Conservation (phyloP, 2,113 vertebrate genomes). For the Dermatemys mawii region DNA sequence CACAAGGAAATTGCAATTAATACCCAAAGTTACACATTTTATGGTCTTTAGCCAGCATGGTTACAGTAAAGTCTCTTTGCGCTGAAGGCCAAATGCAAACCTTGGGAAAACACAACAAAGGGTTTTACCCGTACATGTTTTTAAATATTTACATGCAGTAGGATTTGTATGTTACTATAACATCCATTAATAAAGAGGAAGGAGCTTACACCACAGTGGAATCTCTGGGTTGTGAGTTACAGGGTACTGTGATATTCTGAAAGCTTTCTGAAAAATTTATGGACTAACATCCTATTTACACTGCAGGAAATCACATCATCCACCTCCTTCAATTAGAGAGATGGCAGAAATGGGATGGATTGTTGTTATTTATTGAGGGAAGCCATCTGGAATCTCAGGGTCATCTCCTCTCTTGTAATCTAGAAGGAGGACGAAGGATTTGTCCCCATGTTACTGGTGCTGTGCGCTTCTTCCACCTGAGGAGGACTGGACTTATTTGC, state of each 20-base stretch:
- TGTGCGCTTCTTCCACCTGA: neutral
- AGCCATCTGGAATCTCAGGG: neutral
- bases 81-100: neutral
- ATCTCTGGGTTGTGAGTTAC: neutral
- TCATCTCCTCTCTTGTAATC: neutral
- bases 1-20: neutral
- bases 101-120: neutral
- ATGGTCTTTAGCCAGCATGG: neutral
- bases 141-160: fast-evolving
- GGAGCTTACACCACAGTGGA: neutral
- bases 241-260: neutral
- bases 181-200: neutral
- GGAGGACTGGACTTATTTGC: neutral
- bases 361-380: neutral
- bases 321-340: too few relatives aligned
- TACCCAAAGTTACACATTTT: fast-evolving
- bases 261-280: conserved; percentile 15
- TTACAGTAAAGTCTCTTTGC: too few relatives aligned
- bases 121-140: neutral
- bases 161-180: neutral
- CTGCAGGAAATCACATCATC: neutral
- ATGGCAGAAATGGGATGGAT: neutral
- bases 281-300: neutral
- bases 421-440: neutral
- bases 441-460: neutral